phyloP scores from a whole-genome alignment of 2,888 invertebrate species.

The Thymelicus acteon region DNA sequence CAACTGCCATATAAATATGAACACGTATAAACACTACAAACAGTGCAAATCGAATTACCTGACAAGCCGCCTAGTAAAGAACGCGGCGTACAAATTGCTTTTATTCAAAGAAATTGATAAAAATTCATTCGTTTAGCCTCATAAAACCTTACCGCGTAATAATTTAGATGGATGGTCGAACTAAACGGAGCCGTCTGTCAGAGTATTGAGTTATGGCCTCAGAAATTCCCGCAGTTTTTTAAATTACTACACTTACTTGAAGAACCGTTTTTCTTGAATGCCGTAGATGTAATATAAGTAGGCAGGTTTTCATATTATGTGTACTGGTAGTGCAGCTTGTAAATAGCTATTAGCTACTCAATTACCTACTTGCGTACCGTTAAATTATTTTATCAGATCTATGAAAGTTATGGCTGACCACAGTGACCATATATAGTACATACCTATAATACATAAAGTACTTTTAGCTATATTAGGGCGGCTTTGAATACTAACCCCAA shows the following conservation, averaged over 20 bases:
- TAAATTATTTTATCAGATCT: no score
- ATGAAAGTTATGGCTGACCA: no score
- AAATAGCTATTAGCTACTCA: no score
- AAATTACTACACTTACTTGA: constrained; percentile 22
- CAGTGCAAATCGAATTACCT: constrained; percentile 17
- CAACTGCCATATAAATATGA: constrained; percentile 2
- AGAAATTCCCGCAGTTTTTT: constrained; percentile 11
- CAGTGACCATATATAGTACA: no score
- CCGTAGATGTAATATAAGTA: not conserved
- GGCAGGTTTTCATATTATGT: no score
- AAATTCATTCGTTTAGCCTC: constrained; percentile 34
- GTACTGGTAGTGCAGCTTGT: no score
- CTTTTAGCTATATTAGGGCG: no score
- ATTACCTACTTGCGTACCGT: no score
- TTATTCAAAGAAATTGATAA: constrained; percentile 29
- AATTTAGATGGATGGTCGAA: constrained; percentile 36
- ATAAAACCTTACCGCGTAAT: constrained; percentile 34
- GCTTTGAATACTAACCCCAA: no score
- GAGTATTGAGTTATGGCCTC: constrained; percentile 32
- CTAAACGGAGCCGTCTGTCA: constrained; percentile 29
- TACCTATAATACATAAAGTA: no score
- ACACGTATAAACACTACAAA: constrained; percentile 9
- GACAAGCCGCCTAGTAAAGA: constrained; percentile 4
- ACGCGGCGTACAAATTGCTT: constrained; percentile 22
- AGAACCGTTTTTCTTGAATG: constrained; percentile 39